These are phyloP conservation scores for Falco novaeseelandiae DNA, from an alignment of 2,797 vertebrate genomes.

Conservation along the genomic window DNA sequence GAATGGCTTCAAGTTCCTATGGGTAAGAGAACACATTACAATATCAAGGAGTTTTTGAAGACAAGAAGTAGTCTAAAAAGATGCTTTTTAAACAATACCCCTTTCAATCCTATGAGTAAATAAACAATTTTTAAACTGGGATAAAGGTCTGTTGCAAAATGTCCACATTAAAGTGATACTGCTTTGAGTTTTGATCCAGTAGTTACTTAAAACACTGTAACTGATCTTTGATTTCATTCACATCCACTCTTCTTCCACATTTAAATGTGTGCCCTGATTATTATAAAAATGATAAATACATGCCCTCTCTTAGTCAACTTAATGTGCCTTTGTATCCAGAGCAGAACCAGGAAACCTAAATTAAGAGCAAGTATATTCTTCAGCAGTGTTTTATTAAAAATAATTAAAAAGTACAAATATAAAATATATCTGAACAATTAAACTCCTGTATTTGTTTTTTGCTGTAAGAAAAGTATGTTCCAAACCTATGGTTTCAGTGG, in stretches of 20 bases:
- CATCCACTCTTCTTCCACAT: background rate
- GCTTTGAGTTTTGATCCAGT: background rate
- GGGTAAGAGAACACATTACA: background rate
- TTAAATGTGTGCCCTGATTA: background rate
- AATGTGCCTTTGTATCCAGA: background rate
- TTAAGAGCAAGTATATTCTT: background rate
- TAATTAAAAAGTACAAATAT: background rate
- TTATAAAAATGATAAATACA: background rate
- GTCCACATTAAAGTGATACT: background rate
- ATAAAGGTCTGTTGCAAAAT: background rate
- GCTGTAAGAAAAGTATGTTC: background rate
- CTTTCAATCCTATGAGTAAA: background rate
- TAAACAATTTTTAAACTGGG: background rate
- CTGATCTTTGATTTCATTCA: background rate
- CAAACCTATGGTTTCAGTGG: background rate
- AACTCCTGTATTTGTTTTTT: background rate
- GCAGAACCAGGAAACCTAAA: background rate
- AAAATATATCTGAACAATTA: background rate
- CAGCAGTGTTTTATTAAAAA: slow-evolving; percentile 1
- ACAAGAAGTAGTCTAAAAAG: background rate
- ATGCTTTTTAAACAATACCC: background rate
- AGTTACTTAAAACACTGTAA: background rate
- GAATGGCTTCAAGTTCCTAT: fast-evolving
- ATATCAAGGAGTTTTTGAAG: background rate
- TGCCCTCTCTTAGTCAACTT: background rate